Evolutionary conservation across 2,113 vertebrate genomes (phyloP).

Genomic region (Macrotis lagotis): DNA sequence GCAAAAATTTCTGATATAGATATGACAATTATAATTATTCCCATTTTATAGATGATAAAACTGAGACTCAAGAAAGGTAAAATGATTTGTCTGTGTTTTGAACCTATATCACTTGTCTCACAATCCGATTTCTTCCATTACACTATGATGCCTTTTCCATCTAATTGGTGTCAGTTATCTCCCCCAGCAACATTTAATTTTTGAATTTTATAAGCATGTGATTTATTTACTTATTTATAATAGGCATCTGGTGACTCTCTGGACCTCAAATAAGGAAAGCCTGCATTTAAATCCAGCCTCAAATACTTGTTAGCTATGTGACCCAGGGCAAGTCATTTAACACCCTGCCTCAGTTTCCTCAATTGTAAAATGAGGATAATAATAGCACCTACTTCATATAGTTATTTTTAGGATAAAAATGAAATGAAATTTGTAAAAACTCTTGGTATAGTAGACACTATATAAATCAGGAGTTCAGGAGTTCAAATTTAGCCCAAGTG

Average conservation of each 20-base stretch:
- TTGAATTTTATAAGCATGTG: neutral
- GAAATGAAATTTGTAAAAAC: neutral
- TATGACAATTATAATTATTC: neutral
- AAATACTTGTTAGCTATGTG: neutral
- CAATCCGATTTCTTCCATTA: neutral
- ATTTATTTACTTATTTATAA: neutral
- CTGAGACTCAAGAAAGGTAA: neutral
- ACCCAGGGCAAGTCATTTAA: neutral
- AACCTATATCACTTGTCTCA: neutral
- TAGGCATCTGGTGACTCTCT: neutral
- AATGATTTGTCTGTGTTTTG: neutral
- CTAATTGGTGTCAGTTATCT: neutral
- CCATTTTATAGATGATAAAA: neutral
- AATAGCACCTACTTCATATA: neutral
- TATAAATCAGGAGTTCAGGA: too few relatives aligned
- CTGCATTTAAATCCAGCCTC: neutral
- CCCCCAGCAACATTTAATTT: neutral
- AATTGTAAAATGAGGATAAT: neutral
- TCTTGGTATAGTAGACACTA: neutral
- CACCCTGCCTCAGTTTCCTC: neutral
- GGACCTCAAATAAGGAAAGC: neutral
- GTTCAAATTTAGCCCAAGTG: too few relatives aligned
- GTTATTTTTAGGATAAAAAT: neutral
- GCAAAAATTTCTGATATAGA: neutral
- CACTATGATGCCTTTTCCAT: neutral